phyloP scores from a whole-genome alignment of 2,888 invertebrate species.

The Eupsilia transversa region DNA sequence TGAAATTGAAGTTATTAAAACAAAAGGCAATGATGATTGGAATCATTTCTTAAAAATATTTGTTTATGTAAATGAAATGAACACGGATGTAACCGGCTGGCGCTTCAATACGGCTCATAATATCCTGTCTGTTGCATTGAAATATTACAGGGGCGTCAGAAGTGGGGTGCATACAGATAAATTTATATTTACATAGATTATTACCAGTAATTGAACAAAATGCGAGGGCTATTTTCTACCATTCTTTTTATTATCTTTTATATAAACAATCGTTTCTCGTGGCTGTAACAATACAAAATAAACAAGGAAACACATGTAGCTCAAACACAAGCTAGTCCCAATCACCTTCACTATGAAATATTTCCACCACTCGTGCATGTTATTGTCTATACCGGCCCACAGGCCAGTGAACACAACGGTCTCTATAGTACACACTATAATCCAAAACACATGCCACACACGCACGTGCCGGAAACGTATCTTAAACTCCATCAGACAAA shows the following conservation, averaged over 20 bases:
- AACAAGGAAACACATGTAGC: constrained; percentile 91
- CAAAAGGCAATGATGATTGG: constrained; percentile 24
- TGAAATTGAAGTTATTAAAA: constrained; percentile 42
- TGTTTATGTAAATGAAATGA: constrained; percentile 65
- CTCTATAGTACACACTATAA: constrained; percentile 92
- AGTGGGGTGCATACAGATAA: constrained; percentile 9
- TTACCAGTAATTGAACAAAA: constrained; percentile 18
- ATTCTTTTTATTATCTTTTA: constrained; percentile 75
- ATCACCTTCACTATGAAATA: constrained; percentile 92
- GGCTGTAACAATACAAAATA: constrained; percentile 92
- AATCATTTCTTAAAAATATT: constrained; percentile 61
- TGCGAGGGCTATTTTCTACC: constrained; percentile 29
- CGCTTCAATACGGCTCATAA: constrained; percentile 49
- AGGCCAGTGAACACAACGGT: constrained; percentile 93
- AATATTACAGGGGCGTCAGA: constrained; percentile 51
- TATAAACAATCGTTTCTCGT: constrained; percentile 88
- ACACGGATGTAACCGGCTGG: constrained; percentile 74
- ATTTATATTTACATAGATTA: constrained; percentile 2
- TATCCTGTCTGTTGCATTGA: constrained; percentile 65
- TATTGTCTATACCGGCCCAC: constrained; percentile 89
- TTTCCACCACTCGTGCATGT: constrained; percentile 93
- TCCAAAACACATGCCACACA: constrained; percentile 93
- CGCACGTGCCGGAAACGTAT: constrained; percentile 94
- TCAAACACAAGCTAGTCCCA: constrained; percentile 90
- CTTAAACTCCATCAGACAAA: constrained; percentile 95